Conservation (phyloP, 2,888 invertebrate genomes). For the Pyrrhia umbra region DNA sequence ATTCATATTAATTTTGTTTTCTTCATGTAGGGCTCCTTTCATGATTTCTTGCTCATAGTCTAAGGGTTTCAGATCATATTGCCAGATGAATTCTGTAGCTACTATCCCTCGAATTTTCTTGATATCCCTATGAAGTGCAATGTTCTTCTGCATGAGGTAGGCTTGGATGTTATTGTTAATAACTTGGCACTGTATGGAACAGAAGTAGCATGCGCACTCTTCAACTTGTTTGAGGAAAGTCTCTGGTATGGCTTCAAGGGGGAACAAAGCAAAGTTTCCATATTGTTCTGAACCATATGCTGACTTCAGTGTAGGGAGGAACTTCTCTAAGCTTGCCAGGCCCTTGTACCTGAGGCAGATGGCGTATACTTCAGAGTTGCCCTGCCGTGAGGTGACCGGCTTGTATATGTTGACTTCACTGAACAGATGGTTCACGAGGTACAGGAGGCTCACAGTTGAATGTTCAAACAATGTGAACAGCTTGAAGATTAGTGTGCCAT, state of each 20-base stretch:
- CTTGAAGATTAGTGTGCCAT: conserved; percentile 96
- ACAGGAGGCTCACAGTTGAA: conserved; percentile 94
- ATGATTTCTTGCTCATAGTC: conserved; percentile 85
- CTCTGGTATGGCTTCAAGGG: conserved; percentile 89
- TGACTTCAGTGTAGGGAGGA: conserved; percentile 81
- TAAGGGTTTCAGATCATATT: conserved; percentile 90
- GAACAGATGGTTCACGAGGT: conserved; percentile 94
- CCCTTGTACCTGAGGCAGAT: conserved; percentile 92
- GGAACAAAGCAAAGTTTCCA: conserved; percentile 89
- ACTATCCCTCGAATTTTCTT: conserved; percentile 87
- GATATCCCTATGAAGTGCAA: conserved; percentile 78
- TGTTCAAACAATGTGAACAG: conserved; percentile 97
- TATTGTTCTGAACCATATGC: conserved; percentile 84
- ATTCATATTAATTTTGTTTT: conserved; percentile 84
- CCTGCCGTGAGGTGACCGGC: conserved; percentile 97
- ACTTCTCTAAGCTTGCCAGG: conserved; percentile 75
- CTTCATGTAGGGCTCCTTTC: conserved; percentile 82
- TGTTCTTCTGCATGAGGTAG: conserved; percentile 88
- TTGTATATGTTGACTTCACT: conserved; percentile 94
- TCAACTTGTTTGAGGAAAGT: conserved; percentile 92
- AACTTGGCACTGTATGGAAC: conserved; percentile 91
- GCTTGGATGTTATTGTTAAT: conserved; percentile 92
- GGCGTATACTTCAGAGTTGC: conserved; percentile 98
- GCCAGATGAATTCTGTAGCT: conserved; percentile 90
- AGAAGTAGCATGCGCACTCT: conserved; percentile 92